Base-by-base conservation (phyloP, 2,797 vertebrate species). In the Cetoscarus ocellatus region DNA sequence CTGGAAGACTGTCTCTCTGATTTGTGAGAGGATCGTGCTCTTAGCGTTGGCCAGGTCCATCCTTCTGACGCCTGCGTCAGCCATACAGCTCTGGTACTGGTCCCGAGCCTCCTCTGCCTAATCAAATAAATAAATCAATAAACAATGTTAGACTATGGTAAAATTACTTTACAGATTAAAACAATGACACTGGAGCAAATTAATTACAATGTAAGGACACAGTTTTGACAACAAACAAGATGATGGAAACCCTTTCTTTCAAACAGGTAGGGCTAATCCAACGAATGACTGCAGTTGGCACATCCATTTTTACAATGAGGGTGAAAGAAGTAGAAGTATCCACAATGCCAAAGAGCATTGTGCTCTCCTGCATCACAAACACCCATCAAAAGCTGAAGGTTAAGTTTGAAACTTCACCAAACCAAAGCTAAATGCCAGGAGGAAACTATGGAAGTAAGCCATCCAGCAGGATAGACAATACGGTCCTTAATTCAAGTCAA, bases 91-190 rank as follows among this genome's bases (percentile, higher is more conserved):
- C 93, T 96, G 96, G 87, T 96, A 98, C 85, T 96, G 94, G 65
- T 98, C 97, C 84, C 89, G 95, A 65, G 98, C 97, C 85, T 99
- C 98, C 86, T 97, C 97, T 3, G 96, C 96, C 98, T 99, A 72
- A n/a, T 11, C 49, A 43, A 35, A 62, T 64, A 13, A 64, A 75
- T 3, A 12, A 3, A 75, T 2, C 58, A 12, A 77, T 34, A 59
- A 9, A 65, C 44, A 3, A 45, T 18, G 36, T 61, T 53, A 96
- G 83, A 43, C 84, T 89, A 78, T 95, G 93, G 73, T 94, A 93
- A 83, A 55, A 40, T 36, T 36, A 18, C 8, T 42, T 8, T 36
- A 48, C 14, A 14, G 6, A 7, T 5, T 12, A 12, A 42, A 15
- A 49, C 5, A 62, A 18, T 13, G 17, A 18, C 47, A 17, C 14